Base-by-base conservation (phyloP, 2,113 vertebrate species). In the Hyla sarda region DNA sequence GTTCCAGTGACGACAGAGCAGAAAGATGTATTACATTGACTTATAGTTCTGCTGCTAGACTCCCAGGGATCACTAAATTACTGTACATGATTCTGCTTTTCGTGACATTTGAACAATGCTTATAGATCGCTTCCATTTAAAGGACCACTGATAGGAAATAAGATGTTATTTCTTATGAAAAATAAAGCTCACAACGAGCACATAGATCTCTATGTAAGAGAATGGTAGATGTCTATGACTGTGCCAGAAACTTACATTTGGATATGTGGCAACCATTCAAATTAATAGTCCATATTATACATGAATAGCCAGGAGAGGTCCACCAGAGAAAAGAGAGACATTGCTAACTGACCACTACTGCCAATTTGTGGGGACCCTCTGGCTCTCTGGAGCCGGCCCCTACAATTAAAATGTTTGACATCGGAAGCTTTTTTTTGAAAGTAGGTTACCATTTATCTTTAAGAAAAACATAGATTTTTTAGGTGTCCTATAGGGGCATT, bases 41-140 rank as follows among this genome's bases (percentile, higher is more conserved):
- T 71, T 12, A n/a, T 62, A 71, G 62, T 79, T 65, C 21, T 72
- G 85, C 86, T 74, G 56, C 48, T 0, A 41, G 25, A n/a, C 81
- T 52, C 45, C 14, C 82, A 85, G 78, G 72, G 89, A 87, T 50
- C 75, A 82, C 87, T 87, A 87, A 88, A 87, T 91, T 89, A 83
- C n/a, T n/a, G n/a, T n/a, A n/a, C 13, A 16, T 69, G 74, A 60
- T 41, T 78, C 52, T 87, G 7, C 82, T 86, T 82, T 90, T 90
- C 89, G 69, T 69, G 84, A 84, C 87, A 0, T 82, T 76, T 89
- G 85, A 90, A 88, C 88, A 41, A 65, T 83, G 28, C 47, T 4
- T 80, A 17, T 82, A 71, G 69, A 74, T 79, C 84, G 82, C 82
- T 87, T 69, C 82, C 87, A 81, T 34, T 82, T 87, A 90, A 88